Conservation (phyloP, 2,797 vertebrate genomes). For the Dermochelys coriacea region DNA sequence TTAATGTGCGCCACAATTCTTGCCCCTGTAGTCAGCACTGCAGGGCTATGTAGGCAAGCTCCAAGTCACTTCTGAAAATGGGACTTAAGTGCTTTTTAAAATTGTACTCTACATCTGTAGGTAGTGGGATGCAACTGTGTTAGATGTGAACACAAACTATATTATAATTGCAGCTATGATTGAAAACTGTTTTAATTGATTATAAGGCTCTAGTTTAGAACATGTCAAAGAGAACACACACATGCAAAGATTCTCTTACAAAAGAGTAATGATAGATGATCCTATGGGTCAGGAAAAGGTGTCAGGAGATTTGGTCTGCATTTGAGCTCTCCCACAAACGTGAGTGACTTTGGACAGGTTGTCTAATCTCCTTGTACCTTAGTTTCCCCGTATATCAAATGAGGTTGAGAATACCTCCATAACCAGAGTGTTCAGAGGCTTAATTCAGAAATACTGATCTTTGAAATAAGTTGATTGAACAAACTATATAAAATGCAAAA, state of each 20-base stretch:
- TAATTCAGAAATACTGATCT: not conserved
- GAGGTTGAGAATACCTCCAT: not conserved
- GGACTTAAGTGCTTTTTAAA: not conserved
- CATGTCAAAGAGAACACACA: not conserved
- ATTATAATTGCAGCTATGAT: not conserved
- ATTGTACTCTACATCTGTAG: fast-evolving
- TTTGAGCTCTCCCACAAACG: not conserved
- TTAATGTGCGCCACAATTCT: not conserved
- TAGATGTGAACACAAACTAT: not conserved
- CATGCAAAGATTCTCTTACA: not conserved
- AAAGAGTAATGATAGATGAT: not conserved
- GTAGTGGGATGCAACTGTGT: not conserved
- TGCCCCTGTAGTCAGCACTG: no score
- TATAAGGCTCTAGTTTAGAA: not conserved
- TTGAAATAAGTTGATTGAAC: slow-evolving; percentile 10
- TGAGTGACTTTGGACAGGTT: no score
- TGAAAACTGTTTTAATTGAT: not conserved
- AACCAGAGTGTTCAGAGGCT: not conserved
- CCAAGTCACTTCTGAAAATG: not conserved
- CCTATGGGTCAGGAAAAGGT: not conserved
- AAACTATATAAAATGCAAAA: slow-evolving; percentile 41
- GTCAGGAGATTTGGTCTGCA: not conserved
- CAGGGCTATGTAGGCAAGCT: not conserved
- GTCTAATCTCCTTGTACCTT: not conserved
- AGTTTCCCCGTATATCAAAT: not conserved